phyloP scores from a whole-genome alignment of 2,888 invertebrate genomes.

The Hoplodrina ambigua region DNA sequence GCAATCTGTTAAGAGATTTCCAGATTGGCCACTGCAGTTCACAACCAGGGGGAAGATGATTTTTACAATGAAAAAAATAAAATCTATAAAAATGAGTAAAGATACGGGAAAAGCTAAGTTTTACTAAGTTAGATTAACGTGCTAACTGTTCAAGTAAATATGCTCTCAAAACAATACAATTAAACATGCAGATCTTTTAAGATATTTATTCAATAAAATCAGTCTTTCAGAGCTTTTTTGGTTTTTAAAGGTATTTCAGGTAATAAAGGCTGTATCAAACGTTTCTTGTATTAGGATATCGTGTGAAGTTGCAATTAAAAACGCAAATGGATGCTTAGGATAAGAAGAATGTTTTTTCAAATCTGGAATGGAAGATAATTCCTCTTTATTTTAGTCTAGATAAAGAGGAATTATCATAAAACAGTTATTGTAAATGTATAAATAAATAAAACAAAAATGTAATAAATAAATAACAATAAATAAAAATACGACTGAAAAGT shows the following conservation, averaged over 20 bases:
- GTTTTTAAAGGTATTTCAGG: slow-evolving; percentile 15
- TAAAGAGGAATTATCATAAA: too few relatives aligned
- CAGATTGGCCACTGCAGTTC: too few relatives aligned
- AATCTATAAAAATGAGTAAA: background rate
- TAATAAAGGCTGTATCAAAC: slow-evolving; percentile 28
- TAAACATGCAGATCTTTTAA: slow-evolving; percentile 24
- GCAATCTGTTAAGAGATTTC: too few relatives aligned
- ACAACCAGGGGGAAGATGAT: too few relatives aligned
- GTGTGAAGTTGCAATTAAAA: too few relatives aligned
- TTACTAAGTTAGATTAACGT: background rate
- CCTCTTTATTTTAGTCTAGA: too few relatives aligned
- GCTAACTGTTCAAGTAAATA: slow-evolving; percentile 44
- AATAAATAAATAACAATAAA: slow-evolving; percentile 10
- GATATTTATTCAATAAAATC: slow-evolving; percentile 36
- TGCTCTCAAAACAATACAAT: slow-evolving; percentile 17
- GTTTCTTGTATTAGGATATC: slow-evolving; percentile 19
- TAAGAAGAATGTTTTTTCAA: too few relatives aligned
- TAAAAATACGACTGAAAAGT: background rate
- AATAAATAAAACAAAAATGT: too few relatives aligned
- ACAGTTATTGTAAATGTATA: too few relatives aligned
- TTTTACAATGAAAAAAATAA: background rate
- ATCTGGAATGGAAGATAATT: too few relatives aligned
- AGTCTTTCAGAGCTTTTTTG: slow-evolving; percentile 27
- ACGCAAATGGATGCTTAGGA: too few relatives aligned
- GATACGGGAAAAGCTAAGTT: background rate